A percentile compares a stretch with the other conserved stretches of the same genome.
These are phyloP conservation scores for Eubucco bourcierii DNA, from an alignment of 2,113 vertebrate species.

Conservation along the genomic window DNA sequence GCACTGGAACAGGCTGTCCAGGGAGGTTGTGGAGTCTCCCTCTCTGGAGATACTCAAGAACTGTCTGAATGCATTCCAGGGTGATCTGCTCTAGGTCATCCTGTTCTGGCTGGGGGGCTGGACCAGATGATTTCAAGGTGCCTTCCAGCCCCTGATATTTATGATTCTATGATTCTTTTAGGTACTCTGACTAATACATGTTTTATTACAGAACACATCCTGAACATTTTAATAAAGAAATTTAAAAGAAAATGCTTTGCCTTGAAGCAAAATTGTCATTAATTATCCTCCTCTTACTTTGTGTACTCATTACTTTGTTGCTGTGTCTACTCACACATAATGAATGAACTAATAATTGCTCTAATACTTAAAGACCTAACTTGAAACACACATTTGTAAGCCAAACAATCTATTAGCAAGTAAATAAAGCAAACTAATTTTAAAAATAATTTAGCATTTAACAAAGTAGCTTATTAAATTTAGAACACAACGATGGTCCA, in stretches of 20 bases:
- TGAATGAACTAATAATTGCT: not conserved
- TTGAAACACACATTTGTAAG: not conserved
- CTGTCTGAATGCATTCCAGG: no score
- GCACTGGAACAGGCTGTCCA: no score
- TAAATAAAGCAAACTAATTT: not conserved
- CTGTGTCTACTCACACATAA: not conserved
- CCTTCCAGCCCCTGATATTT: no score
- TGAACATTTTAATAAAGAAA: not conserved
- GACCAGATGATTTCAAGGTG: no score
- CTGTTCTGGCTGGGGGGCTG: no score
- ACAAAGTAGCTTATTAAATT: not conserved
- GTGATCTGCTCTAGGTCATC: no score
- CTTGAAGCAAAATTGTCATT: not conserved
- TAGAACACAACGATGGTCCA: not conserved
- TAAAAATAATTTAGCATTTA: not conserved
- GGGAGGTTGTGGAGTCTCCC: no score
- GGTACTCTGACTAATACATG: fast-evolving
- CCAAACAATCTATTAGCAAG: not conserved
- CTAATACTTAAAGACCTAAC: not conserved
- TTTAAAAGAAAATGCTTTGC: not conserved
- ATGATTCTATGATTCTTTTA: not conserved
- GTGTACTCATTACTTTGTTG: not conserved
- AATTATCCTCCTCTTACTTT: not conserved
- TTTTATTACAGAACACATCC: not conserved
- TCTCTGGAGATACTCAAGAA: no score